Percentiles rank a stretch among this genome's conserved stretches.
Conservation (phyloP, 1,140 invertebrate genomes). For the Ips nitidus region DNA sequence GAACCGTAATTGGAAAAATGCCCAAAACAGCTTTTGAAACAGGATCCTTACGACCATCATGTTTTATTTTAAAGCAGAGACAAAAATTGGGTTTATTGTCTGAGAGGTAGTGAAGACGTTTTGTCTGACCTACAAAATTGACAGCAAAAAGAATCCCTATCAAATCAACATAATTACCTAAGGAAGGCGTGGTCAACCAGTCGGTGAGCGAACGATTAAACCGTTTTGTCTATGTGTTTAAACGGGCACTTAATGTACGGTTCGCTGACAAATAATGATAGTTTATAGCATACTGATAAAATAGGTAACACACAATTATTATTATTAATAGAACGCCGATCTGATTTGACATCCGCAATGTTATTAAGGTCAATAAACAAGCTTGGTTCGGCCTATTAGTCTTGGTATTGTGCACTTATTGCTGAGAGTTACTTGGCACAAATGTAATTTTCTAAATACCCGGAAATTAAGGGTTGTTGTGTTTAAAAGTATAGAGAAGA, state of each 20-base stretch:
- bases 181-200: not conserved
- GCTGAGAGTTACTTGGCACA: too few species aligned
- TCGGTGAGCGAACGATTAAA: slow-evolving; percentile 1
- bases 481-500: too few species aligned
- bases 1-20: slow-evolving; percentile 11
- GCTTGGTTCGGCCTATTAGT: too few species aligned
- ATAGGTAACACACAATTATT: not conserved
- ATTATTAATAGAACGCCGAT: slow-evolving; percentile 1
- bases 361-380: not conserved
- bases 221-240: slow-evolving; percentile 3
- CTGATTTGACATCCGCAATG: not conserved
- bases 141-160: not conserved
- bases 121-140: too few species aligned
- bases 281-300: slow-evolving; percentile 3
- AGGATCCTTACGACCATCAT: too few species aligned
- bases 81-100: too few species aligned
- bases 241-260: not conserved
- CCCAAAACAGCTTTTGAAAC: too few species aligned
- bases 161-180: not conserved
- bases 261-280: slow-evolving; percentile 4
- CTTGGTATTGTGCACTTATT: too few species aligned
- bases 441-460: too few species aligned
- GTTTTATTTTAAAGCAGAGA: too few species aligned
- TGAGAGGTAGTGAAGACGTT: too few species aligned
- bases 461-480: too few species aligned